Evolutionary conservation across 2,113 vertebrate genomes (phyloP).

Genomic region (Onychostruthus taczanowskii): DNA sequence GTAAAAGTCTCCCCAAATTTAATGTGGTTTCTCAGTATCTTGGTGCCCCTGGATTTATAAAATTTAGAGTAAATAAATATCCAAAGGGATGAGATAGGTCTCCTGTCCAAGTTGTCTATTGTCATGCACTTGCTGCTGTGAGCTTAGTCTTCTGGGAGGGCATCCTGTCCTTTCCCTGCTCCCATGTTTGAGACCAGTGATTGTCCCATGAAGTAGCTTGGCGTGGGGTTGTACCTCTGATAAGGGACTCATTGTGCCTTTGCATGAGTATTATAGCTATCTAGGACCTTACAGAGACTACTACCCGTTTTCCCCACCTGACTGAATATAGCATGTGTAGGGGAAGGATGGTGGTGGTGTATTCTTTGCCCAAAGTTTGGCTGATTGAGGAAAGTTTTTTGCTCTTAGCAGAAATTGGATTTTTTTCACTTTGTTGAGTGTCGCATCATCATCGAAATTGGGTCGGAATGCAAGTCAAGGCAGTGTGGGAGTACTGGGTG

Average conservation of each 20-base stretch:
- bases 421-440: neutral
- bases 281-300: neutral
- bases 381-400: neutral
- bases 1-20: neutral
- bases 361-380: neutral
- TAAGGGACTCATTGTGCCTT: neutral
- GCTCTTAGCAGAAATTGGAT: neutral
- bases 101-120: rapidly evolving
- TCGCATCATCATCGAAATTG: neutral
- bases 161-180: neutral
- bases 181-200: neutral
- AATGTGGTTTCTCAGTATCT: neutral
- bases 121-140: neutral
- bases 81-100: neutral
- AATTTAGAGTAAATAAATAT: neutral
- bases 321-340: rapidly evolving
- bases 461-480: neutral
- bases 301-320: neutral
- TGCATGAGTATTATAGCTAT: neutral
- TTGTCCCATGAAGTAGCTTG: neutral
- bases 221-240: neutral
- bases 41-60: neutral
- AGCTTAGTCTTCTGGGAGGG: neutral
- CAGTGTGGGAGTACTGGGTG: neutral
- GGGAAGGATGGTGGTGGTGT: neutral